Percentiles rank a stretch among this genome's conserved stretches.
Evolutionary conservation across 2,113 vertebrate species (phyloP).

Genomic region (Nannobrachium achirus): DNA sequence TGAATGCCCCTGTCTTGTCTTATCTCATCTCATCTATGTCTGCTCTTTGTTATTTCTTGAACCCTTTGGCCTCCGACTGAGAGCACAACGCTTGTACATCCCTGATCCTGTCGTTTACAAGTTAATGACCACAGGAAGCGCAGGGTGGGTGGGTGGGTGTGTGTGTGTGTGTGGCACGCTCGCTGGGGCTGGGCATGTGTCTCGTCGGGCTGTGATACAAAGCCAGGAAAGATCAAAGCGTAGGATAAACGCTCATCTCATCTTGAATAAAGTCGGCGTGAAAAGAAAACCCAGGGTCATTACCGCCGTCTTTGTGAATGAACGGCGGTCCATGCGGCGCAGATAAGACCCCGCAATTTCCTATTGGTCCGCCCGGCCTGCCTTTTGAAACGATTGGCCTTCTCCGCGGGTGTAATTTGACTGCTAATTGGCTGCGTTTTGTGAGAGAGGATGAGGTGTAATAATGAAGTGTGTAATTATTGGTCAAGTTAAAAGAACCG

Average conservation of each 20-base stretch:
- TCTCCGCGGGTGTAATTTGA: slow-evolving; percentile 37
- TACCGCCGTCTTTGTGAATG: slow-evolving; percentile 8
- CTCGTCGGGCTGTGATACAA: neutral
- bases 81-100: neutral
- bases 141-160: neutral
- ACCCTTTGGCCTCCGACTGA: neutral
- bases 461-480: slow-evolving; percentile 54
- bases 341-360: slow-evolving; percentile 46
- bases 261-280: slow-evolving; percentile 14
- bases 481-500: slow-evolving; percentile 32
- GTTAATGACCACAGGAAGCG: slow-evolving; percentile 10
- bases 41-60: too few species aligned
- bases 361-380: slow-evolving; percentile 27
- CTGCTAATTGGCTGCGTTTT: slow-evolving; percentile 41
- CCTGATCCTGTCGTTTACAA: slow-evolving; percentile 4
- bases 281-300: neutral
- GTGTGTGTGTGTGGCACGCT: too few species aligned
- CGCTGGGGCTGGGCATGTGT: too few species aligned
- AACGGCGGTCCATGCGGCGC: slow-evolving; percentile 21
- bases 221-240: slow-evolving; percentile 10
- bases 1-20: too few species aligned
- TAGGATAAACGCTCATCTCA: slow-evolving; percentile 7
- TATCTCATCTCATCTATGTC: too few species aligned
- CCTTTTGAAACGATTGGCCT: slow-evolving; percentile 44
- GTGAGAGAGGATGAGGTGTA: slow-evolving; percentile 30